A percentile compares a stretch with the other conserved stretches of the same genome.
Evolutionary conservation across 1,140 invertebrate species (phyloP).

Genomic region (Trichomalopsis sarcophagae): DNA sequence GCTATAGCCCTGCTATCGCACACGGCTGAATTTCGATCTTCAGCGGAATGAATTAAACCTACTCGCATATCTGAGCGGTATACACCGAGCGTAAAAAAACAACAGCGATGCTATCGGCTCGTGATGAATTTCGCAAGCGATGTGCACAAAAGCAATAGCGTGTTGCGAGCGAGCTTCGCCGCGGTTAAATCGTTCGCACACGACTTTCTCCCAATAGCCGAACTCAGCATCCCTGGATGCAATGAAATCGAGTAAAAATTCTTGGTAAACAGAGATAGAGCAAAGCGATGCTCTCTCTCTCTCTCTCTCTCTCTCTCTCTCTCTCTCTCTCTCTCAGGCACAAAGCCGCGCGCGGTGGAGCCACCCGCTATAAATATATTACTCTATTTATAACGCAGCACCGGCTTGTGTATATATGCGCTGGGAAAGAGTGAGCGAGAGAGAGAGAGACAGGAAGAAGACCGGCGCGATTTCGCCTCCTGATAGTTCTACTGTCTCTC

Average conservation of each 20-base stretch:
- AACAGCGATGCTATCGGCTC: background rate
- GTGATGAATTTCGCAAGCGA: background rate
- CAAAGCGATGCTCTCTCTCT: background rate
- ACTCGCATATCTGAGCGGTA: no score
- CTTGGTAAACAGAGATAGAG: no score
- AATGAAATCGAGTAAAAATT: no score
- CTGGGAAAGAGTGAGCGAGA: background rate
- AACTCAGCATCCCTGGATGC: background rate
- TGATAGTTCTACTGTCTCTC: conserved; percentile 5
- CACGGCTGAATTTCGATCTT: background rate
- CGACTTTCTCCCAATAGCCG: background rate
- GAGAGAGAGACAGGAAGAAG: background rate
- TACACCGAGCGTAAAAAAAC: background rate
- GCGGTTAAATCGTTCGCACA: background rate
- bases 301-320: background rate
- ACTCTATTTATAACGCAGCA: conserved; percentile 37
- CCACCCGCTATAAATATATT: conserved; percentile 34
- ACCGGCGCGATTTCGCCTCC: conserved; percentile 23
- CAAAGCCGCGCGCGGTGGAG: background rate
- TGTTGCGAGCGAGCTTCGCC: background rate
- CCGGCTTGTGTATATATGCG: conserved; percentile 26
- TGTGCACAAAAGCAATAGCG: background rate
- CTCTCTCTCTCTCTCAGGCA: background rate
- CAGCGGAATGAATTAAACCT: background rate
- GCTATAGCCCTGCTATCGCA: background rate